Percentiles rank a stretch among this genome's conserved stretches.
phyloP scores from a whole-genome alignment of 35 echinoderm and acorn worm genomes.

The Lytechinus variegatus region DNA sequence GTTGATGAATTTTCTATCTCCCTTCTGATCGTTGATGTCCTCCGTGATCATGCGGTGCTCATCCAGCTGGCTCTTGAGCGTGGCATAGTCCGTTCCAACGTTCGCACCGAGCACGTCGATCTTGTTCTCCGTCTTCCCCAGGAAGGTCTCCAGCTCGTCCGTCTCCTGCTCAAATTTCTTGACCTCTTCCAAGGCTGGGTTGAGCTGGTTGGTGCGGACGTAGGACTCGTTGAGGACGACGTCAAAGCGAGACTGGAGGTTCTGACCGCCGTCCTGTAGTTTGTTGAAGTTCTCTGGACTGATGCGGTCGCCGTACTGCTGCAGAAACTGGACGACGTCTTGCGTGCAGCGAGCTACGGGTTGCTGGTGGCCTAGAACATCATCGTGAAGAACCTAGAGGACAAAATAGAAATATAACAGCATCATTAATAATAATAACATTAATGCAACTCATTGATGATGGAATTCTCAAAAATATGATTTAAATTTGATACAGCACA shows the following conservation, averaged over 20 bases:
- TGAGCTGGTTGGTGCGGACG: constrained; percentile 78
- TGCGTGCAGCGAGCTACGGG: constrained; percentile 74
- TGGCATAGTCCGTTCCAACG: constrained; percentile 71
- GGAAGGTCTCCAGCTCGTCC: constrained; percentile 71
- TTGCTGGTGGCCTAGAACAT: constrained; percentile 79
- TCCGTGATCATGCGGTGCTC: constrained; percentile 76
- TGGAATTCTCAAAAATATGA: too few relatives aligned
- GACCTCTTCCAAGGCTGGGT: constrained; percentile 80
- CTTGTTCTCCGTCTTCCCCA: constrained; percentile 50
- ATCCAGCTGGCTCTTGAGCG: constrained; percentile 75
- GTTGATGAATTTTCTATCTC: constrained; percentile 94
- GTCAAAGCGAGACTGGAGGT: constrained; percentile 79
- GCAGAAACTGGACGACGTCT: constrained; percentile 70
- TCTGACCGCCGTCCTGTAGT: constrained; percentile 61
- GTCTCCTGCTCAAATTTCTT: constrained; percentile 76
- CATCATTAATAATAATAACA: background rate
- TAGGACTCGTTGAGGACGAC: constrained; percentile 84
- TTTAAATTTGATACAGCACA: too few relatives aligned
- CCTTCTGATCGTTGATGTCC: constrained; percentile 95
- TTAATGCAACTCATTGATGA: too few relatives aligned
- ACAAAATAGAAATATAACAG: background rate
- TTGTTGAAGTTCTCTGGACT: constrained; percentile 66
- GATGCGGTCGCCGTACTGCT: constrained; percentile 78
- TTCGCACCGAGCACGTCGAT: constrained; percentile 61
- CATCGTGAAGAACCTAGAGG: constrained; percentile 78